Percentiles rank a stretch among this genome's conserved stretches.
Evolutionary conservation across 2,113 vertebrate species (phyloP).

Genomic region (Panthera uncia): DNA sequence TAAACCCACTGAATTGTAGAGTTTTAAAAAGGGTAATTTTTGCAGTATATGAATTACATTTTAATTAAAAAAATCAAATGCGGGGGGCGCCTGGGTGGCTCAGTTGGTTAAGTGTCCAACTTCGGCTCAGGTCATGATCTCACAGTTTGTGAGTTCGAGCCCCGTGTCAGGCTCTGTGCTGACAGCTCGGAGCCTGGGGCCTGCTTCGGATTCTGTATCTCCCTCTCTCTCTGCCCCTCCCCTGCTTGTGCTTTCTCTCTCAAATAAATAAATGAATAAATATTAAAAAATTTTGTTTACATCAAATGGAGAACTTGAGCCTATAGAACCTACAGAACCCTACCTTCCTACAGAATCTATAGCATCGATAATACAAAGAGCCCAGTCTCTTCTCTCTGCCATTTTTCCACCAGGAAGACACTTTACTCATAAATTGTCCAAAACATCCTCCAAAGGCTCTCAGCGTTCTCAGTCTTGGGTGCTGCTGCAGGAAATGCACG

Average conservation of each 20-base stretch:
- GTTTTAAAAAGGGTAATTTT: conserved; percentile 19
- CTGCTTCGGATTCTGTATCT: too few relatives aligned
- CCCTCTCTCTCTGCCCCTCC: too few relatives aligned
- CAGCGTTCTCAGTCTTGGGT: not conserved
- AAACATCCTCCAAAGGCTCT: not conserved
- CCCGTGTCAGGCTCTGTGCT: too few relatives aligned
- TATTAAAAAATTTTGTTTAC: not conserved
- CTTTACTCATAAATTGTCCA: not conserved
- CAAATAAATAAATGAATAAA: too few relatives aligned
- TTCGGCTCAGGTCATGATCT: too few relatives aligned
- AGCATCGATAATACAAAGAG: not conserved
- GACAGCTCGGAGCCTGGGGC: too few relatives aligned
- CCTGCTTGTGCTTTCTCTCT: too few relatives aligned
- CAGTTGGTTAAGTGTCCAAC: too few relatives aligned
- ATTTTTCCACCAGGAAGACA: not conserved
- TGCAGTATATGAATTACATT: not conserved
- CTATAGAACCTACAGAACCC: not conserved
- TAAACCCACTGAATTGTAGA: not conserved
- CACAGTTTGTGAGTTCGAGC: too few relatives aligned
- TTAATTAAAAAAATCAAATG: not conserved
- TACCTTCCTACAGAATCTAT: not conserved
- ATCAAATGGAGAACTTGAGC: not conserved
- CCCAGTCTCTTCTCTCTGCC: not conserved
- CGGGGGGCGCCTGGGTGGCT: too few relatives aligned
- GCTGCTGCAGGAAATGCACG: not conserved